Evolutionary conservation across 2,888 invertebrate genomes (phyloP), one percentile per base, ranked within the genome.

Genomic region (Seira musarum): DNA sequence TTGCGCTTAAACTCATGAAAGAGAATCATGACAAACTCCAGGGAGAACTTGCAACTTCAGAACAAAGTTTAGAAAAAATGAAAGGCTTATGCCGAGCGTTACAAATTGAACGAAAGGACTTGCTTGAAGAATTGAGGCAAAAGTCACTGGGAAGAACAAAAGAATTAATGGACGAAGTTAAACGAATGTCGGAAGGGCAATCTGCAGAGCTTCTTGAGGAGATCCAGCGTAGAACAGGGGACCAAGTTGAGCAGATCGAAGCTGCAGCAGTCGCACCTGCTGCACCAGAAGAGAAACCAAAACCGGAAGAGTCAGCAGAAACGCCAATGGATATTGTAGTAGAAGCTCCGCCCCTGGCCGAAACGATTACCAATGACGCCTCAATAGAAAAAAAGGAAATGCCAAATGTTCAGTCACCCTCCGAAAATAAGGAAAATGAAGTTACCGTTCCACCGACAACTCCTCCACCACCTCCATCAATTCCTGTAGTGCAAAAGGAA

Each of bases 21-120:
- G 66, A 81, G 74, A 87, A 85, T 70, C 85, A 87, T 66, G 64
- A 66, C 10, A 82, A 82, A 35, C 66, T 87, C 8, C 82, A 85
- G 75, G 73, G 79, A 0, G 86, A 87, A 22, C 66, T 87, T 24
- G 66, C 46, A 6, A 85, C 80, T 61, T 82, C 85, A 3, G 74
- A 85, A 35, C 85, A 87, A 65, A 82, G 82, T 63, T 67, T 87
- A n/a, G 76, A 80, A 5, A 87, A 84, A 46, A 87, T 87, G 86
- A 86, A 83, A 13, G 82, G 81, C 22, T 73, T 87, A 6, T 87
- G 86, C 63, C 71, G 87, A 49, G 82, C 82, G 1, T 69, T 87
- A n/a, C 86, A 87, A 81, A 61, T 46, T 0, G 87, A 87, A 53
- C 77, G 86, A 30, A 84, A 86, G 49, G 83, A 85, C n/a, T 73